These are phyloP conservation scores for Ylistrum balloti DNA, from an alignment of 1,140 invertebrate species.

Conservation along the genomic window DNA sequence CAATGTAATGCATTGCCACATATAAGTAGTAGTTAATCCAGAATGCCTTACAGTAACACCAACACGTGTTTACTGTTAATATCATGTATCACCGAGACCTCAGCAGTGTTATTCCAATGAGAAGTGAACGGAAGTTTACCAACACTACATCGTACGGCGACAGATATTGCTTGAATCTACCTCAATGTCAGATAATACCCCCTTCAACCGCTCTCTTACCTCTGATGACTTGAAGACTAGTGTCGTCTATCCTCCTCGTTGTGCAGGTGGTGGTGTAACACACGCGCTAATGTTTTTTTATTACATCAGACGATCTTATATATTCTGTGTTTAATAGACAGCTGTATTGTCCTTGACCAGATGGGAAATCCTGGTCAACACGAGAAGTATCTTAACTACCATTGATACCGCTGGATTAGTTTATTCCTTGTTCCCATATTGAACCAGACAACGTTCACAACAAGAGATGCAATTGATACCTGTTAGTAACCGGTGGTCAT, in stretches of 20 bases:
- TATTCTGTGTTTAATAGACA: not conserved
- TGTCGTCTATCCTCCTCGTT: not conserved
- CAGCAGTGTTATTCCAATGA: not conserved
- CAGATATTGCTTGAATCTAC: not conserved
- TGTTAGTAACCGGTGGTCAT: not conserved
- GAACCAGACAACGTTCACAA: not conserved
- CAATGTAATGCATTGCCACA: not conserved
- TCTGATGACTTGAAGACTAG: not conserved
- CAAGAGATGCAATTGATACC: not conserved
- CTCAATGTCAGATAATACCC: not conserved
- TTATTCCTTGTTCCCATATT: not conserved
- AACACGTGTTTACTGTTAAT: not conserved
- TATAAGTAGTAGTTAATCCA: not conserved
- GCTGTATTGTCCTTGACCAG: not conserved
- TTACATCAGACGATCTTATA: no score
- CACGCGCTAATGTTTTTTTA: no score
- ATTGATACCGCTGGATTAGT: not conserved
- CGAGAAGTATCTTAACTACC: not conserved
- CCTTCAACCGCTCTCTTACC: not conserved
- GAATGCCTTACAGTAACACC: not conserved
- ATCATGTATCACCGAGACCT: not conserved
- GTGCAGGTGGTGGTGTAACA: not conserved
- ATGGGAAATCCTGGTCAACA: not conserved
- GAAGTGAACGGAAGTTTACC: not conserved
- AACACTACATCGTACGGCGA: not conserved